Percentiles rank a stretch among this genome's conserved stretches.
phyloP scores from a whole-genome alignment of 2,797 vertebrate species.

The Podarcis siculus region DNA sequence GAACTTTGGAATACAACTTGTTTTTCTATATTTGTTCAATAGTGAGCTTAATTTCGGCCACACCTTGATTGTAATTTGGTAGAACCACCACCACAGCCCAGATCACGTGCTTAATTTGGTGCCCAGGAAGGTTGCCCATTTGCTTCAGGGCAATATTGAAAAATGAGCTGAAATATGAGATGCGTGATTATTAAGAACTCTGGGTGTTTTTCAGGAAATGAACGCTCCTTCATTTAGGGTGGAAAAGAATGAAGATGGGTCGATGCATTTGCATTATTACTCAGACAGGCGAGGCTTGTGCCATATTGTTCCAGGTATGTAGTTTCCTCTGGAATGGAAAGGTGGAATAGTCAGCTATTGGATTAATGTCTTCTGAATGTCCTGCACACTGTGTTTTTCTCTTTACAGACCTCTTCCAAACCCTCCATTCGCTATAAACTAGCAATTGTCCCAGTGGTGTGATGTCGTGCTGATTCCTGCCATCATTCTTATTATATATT shows the following conservation, averaged over 20 bases:
- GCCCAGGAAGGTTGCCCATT: too few relatives aligned
- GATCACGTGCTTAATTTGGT: neutral
- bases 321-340: neutral
- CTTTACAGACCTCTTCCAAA: neutral
- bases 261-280: constrained; percentile 81
- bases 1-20: neutral
- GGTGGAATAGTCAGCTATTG: neutral
- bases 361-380: neutral
- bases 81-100: too few relatives aligned
- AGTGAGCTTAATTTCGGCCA: neutral
- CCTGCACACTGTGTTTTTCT: neutral
- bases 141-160: neutral
- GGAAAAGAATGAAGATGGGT: constrained; percentile 80
- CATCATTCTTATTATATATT: too few relatives aligned
- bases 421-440: neutral
- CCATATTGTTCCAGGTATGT: constrained; percentile 80
- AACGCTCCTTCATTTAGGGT: constrained; percentile 82
- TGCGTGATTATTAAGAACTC: neutral
- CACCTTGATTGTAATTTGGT: neutral
- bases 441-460: neutral
- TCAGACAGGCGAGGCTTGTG: constrained; percentile 82
- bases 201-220: constrained; percentile 76
- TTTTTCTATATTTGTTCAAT: neutral
- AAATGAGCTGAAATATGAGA: neutral
- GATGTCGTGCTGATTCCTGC: neutral